Base-by-base conservation (phyloP, 2,888 invertebrate genomes). In the Acrobasis consociella region DNA sequence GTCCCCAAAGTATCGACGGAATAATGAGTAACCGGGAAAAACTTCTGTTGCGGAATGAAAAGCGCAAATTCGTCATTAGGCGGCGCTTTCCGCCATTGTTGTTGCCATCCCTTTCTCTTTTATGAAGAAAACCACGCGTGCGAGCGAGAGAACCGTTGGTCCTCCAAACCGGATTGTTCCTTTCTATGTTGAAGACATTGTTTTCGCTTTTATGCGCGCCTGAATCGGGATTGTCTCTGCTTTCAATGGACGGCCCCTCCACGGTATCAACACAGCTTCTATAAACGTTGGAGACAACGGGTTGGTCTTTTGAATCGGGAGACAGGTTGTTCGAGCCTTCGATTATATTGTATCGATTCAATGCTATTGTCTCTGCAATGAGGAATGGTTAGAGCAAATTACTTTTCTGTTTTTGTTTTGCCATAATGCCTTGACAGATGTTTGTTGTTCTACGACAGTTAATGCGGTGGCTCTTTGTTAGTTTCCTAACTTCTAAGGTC, bases 31-130 rank as follows among this genome's bases (percentile, higher is more conserved):
- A 89, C 87, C 90, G 91, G 89, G 91, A 91, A 92, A 92, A 92
- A 92, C 91, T 92, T 91, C 86, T 91, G 91, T 91, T 88, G 89
- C 90, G 91, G 89, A 91, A 91, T 92, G 92, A 92, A 92, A 91
- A 92, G 91, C 92, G 91, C 92, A 92, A 92, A 92, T 92, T 92
- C 92, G 92, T 91, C 92, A 92, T 92, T 92, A 91, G 92, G 88
- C 87, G 89, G 89, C 90, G 90, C 86, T 91, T 90, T 86, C 90
- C 90, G 85, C 87, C 89, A 90, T 91, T 91, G 88, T 91, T 86
- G 82, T 80, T 71, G 70, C 79, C 74, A 70, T 88, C 84, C 80
- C 81, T 65, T 72, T 87, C 80, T 50, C 69, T 69, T 81, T 70
- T 46, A 64, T 63, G 55, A 42, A 65, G 56, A 65, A 70, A 69